These are phyloP conservation scores for Oostethus manadensis DNA, from an alignment of 2,113 vertebrate species.

Conservation along the genomic window DNA sequence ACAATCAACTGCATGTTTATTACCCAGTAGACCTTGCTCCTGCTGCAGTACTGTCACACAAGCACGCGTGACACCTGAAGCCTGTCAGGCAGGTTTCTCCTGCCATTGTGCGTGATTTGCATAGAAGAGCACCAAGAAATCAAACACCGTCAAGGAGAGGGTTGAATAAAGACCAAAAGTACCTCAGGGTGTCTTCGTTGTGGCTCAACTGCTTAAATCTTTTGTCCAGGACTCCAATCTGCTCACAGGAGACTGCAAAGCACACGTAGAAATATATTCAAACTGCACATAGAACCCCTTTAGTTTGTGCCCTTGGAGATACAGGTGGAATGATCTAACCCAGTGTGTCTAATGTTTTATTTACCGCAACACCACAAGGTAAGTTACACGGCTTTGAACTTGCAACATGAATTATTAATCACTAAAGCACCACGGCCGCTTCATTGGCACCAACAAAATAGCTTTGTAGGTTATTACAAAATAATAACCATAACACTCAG, in stretches of 20 bases:
- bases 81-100: constrained; percentile 35
- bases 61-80: not conserved
- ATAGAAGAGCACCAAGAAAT: not conserved
- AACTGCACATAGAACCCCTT: constrained; percentile 38
- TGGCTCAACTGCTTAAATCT: constrained; percentile 87
- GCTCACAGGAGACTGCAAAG: constrained; percentile 80
- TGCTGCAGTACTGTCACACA: not conserved
- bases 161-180: not conserved
- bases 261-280: constrained; percentile 25
- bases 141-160: not conserved
- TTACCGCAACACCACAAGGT: constrained; percentile 1
- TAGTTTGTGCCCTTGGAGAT: not conserved
- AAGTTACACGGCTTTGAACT: constrained; percentile 22
- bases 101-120: not conserved
- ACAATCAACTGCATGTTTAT: not conserved
- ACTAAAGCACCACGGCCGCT: not conserved
- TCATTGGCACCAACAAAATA: too few species aligned
- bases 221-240: constrained; percentile 84
- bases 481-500: too few species aligned
- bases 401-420: constrained; percentile 45
- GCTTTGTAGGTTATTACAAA: too few species aligned
- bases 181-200: constrained; percentile 75
- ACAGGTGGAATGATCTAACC: not conserved
- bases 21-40: not conserved
- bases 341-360: constrained; percentile 23